A percentile compares a stretch with the other conserved stretches of the same genome.
Conservation (phyloP, 2,797 vertebrate species). For the Tamandua tetradactyla region DNA sequence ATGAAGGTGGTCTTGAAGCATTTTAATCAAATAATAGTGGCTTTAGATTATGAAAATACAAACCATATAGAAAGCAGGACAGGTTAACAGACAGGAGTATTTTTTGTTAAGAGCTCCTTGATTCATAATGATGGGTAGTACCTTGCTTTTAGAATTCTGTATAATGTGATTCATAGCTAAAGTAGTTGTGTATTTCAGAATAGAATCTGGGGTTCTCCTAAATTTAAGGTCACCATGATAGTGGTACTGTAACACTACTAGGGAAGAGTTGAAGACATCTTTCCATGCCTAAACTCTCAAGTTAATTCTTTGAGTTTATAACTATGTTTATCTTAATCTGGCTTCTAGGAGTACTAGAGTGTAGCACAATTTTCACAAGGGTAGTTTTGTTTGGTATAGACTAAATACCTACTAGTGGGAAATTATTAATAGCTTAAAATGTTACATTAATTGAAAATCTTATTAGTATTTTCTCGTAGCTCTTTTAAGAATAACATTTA, state of each 20-base stretch:
- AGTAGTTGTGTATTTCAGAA: slow-evolving; percentile 26
- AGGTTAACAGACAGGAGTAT: not conserved
- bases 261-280: not conserved
- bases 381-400: slow-evolving; percentile 19
- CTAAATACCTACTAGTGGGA: not conserved
- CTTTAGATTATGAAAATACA: slow-evolving; percentile 27
- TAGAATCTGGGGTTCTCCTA: not conserved
- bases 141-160: slow-evolving; percentile 6
- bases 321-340: not conserved
- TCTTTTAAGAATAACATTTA: slow-evolving; percentile 15
- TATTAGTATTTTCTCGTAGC: not conserved
- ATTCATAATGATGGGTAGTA: not conserved
- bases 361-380: not conserved
- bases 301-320: not conserved
- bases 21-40: not conserved
- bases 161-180: slow-evolving; percentile 35
- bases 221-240: not conserved
- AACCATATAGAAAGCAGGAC: not conserved
- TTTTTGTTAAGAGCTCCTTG: slow-evolving; percentile 28
- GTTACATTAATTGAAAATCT: not conserved
- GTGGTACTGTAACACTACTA: not conserved
- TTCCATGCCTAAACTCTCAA: not conserved
- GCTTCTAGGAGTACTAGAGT: not conserved
- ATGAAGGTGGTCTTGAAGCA: not conserved
- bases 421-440: slow-evolving; percentile 23